Percentiles rank a stretch among this genome's conserved stretches.
Conservation (phyloP, 2,888 invertebrate genomes). For the Malachius bipustulatus region DNA sequence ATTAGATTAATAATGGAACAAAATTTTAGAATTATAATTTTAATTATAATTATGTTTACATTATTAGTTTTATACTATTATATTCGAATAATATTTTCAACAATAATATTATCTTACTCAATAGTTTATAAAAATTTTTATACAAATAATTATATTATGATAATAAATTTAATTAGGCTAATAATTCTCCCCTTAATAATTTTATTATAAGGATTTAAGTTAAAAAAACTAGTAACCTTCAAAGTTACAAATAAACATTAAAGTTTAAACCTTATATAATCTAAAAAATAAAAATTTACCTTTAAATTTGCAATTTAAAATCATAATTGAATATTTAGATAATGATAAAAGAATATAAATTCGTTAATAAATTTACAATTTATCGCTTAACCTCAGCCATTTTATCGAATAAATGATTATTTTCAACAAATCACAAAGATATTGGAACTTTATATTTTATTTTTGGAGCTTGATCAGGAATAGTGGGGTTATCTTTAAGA, state of each 20-base stretch:
- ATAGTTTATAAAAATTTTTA: slow-evolving; percentile 31
- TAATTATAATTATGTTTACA: slow-evolving; percentile 41
- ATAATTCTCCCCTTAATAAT: slow-evolving; percentile 26
- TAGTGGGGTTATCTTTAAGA: slow-evolving; percentile 58
- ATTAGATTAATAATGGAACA: slow-evolving; percentile 42
- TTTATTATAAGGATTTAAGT: slow-evolving; percentile 43
- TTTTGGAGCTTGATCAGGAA: slow-evolving; percentile 54
- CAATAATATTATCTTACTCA: slow-evolving; percentile 40
- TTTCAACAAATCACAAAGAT: too few species aligned
- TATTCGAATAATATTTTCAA: too few species aligned
- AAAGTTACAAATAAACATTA: slow-evolving; percentile 49
- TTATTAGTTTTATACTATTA: slow-evolving; percentile 46
- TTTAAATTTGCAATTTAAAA: slow-evolving; percentile 54
- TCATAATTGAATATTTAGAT: slow-evolving; percentile 46
- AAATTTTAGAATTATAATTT: slow-evolving; percentile 36
- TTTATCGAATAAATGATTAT: slow-evolving; percentile 55
- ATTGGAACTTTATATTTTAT: slow-evolving; percentile 64
- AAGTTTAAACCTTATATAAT: too few species aligned
- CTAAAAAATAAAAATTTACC: too few species aligned
- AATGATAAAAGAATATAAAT: slow-evolving; percentile 42
- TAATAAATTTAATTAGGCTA: slow-evolving; percentile 25
- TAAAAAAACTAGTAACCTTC: slow-evolving; percentile 51
- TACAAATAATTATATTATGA: slow-evolving; percentile 32
- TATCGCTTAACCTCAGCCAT: slow-evolving; percentile 52
- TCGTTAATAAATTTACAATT: slow-evolving; percentile 52